These are phyloP conservation scores for Terrapene triunguis DNA, from an alignment of 2,113 vertebrate species.

Conservation along the genomic window DNA sequence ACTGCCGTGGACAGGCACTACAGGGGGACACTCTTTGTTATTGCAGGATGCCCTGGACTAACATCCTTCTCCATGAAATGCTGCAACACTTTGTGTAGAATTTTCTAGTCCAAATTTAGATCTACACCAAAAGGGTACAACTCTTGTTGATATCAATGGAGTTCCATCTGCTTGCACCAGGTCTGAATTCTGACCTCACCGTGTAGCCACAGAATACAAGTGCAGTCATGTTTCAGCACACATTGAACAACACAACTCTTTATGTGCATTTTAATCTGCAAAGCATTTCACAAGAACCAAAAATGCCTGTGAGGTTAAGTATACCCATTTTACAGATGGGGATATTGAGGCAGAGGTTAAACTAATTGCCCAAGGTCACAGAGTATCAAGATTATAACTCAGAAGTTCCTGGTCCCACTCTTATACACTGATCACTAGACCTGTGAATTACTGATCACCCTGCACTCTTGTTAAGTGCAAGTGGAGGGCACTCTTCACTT, in stretches of 20 bases:
- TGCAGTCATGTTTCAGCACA: rapidly evolving
- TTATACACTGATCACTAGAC: not conserved
- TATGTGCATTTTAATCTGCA: not conserved
- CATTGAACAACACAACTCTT: not conserved
- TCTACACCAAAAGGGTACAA: not conserved
- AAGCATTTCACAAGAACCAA: not conserved
- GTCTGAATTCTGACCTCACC: not conserved
- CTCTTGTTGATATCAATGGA: not conserved
- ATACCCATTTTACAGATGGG: not conserved
- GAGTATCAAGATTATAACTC: not conserved
- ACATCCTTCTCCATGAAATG: not conserved
- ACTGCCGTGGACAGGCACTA: not conserved
- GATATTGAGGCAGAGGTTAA: not conserved
- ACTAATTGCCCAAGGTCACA: not conserved
- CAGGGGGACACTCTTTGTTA: not conserved
- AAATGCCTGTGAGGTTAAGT: not conserved
- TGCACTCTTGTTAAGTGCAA: not conserved
- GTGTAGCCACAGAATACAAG: not conserved
- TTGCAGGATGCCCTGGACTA: not conserved
- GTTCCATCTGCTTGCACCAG: not conserved
- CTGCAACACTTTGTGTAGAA: not conserved
- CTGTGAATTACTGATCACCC: not conserved
- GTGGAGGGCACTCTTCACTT: not conserved
- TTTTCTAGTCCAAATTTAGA: not conserved
- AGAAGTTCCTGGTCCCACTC: not conserved